These are phyloP conservation scores for Nephrotoma flavescens DNA, from an alignment of 2,888 invertebrate genomes.

Conservation along the genomic window DNA sequence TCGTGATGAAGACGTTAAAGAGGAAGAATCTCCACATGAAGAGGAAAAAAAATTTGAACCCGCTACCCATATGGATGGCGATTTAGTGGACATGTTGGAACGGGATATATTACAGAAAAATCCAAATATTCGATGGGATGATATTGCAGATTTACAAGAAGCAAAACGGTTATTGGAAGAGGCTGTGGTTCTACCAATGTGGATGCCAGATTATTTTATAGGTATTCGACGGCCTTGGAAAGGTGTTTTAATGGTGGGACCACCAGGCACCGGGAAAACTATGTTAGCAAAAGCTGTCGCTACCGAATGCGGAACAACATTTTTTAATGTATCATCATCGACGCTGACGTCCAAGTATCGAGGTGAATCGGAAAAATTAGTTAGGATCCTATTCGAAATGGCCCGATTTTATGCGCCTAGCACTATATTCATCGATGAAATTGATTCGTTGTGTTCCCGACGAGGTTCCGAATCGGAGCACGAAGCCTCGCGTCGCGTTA, in stretches of 20 bases:
- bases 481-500: slow-evolving; percentile 91
- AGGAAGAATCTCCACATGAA: slow-evolving; percentile 35
- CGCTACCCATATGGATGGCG: slow-evolving; percentile 64
- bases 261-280: slow-evolving; percentile 82
- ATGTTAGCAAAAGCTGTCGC: slow-evolving; percentile 97
- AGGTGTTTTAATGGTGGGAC: slow-evolving; percentile 88
- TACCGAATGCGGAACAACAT: slow-evolving; percentile 94
- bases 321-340: slow-evolving; percentile 94
- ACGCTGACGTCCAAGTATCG: slow-evolving; percentile 96
- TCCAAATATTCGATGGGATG: slow-evolving; percentile 91
- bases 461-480: slow-evolving; percentile 94
- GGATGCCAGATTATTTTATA: slow-evolving; percentile 97
- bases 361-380: slow-evolving; percentile 98
- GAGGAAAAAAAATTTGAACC: slow-evolving; percentile 80
- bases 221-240: slow-evolving; percentile 94
- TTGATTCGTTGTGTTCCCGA: slow-evolving; percentile 90
- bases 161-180: slow-evolving; percentile 87
- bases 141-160: slow-evolving; percentile 79
- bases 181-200: slow-evolving; percentile 92
- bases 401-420: slow-evolving; percentile 96
- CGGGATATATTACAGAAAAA: slow-evolving; percentile 94
- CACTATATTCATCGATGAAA: slow-evolving; percentile 98
- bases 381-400: slow-evolving; percentile 94
- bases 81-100: slow-evolving; percentile 84
- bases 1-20: slow-evolving; percentile 51